Evolutionary conservation across 2,888 invertebrate species (phyloP).

Genomic region (Drosophila incognita): DNA sequence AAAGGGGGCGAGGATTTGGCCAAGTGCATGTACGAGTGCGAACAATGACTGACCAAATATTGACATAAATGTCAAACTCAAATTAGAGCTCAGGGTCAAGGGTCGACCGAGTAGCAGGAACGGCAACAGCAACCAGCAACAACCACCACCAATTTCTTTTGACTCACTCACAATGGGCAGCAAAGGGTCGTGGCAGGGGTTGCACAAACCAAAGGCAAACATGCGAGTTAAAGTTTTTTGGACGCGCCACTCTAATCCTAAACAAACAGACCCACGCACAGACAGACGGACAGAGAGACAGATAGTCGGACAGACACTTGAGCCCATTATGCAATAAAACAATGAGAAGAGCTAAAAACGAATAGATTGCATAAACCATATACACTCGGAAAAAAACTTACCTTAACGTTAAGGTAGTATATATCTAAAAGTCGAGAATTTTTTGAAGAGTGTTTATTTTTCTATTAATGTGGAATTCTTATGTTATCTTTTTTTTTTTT

Average conservation of each 20-base stretch:
- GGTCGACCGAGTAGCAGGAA: constrained; percentile 54
- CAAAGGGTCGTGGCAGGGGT: constrained; percentile 38
- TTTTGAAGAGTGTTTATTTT: too few species aligned
- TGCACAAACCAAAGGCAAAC: constrained; percentile 57
- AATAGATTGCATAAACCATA: not conserved
- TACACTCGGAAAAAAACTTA: not conserved
- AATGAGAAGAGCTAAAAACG: constrained; percentile 40
- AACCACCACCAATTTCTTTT: constrained; percentile 32
- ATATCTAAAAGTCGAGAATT: too few species aligned
- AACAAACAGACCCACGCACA: constrained; percentile 61
- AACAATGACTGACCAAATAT: constrained; percentile 82
- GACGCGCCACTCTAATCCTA: constrained; percentile 65
- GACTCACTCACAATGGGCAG: not conserved
- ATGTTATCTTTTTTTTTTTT: not conserved
- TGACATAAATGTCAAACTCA: constrained; percentile 82
- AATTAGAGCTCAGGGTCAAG: constrained; percentile 82
- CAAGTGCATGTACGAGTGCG: constrained; percentile 55
- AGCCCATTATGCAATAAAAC: constrained; percentile 78
- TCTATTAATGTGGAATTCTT: not conserved
- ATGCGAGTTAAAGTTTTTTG: constrained; percentile 57
- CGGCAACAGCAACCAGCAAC: constrained; percentile 18
- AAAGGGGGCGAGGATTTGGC: constrained; percentile 4
- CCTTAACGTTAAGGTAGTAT: too few species aligned
- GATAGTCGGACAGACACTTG: constrained; percentile 56
- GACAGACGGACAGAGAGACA: constrained; percentile 32